Base-by-base conservation (phyloP, 2,888 invertebrate genomes). In the Chrysotoxum bicinctum region DNA sequence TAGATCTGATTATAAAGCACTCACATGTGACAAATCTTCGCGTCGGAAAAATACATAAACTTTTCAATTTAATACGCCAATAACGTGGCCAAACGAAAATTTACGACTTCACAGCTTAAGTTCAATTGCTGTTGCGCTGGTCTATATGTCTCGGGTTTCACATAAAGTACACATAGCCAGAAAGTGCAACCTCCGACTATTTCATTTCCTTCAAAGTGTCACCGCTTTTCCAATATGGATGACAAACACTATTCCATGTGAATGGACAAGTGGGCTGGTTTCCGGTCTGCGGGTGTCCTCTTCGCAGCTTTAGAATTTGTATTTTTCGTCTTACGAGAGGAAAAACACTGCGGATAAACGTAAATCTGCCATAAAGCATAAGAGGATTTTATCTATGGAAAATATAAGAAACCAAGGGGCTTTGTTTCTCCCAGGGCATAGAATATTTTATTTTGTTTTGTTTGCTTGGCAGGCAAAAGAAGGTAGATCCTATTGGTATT, bases 381-480 rank as follows among this genome's bases (percentile, higher is more conserved):
- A 69, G 62, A 78, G 73, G 82, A 73, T 82, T 68, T 82, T 77
- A 83, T 83, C 78, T 83, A 74, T 83, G 82, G 73, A 74, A 83
- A 62, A 21, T 32, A 50, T 35, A 43, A 30, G 45, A 48, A 35
- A 50, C 45, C 45, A 56, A 43, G 21, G 35, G 54, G 66, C 12
- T n/a, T 54, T 66, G 45, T 32, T 66, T 35, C 21, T 16, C 7
- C 32, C 14, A 14, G 45, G 2, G n/a, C 19, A 16, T 52, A 54
- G 5, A 32, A 54, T 16, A 14, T 40, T 26, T 26, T 35, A 21
- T 37, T 56, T 56, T 32, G 0, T 16, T 14, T 10, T n/a, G 23
- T 23, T n/a, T 50, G 50, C 23, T 50, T 50, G 50, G 50, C 50
- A 26, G 50, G 8, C n/a, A n/a, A n/a, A n/a, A n/a, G n/a, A 50